Evolutionary conservation across 1,140 invertebrate species (phyloP).

Genomic region (Asbolus verrucosus): DNA sequence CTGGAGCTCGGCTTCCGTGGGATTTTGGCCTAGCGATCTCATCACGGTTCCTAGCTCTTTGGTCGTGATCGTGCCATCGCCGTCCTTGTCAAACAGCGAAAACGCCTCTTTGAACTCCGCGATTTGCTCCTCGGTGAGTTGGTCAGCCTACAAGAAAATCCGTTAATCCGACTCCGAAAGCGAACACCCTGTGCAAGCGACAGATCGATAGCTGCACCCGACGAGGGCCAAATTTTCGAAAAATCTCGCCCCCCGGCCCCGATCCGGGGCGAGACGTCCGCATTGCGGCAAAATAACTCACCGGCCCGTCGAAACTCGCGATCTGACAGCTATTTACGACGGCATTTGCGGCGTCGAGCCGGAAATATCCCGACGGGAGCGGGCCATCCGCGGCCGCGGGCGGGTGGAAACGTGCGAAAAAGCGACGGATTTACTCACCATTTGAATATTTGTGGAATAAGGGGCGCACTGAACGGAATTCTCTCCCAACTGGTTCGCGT

Average conservation of each 20-base stretch:
- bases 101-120: conserved; percentile 99
- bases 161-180: conserved; percentile 38
- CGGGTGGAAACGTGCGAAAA: too few relatives aligned
- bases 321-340: conserved; percentile 58
- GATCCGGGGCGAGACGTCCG: conserved; percentile 44
- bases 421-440: too few relatives aligned
- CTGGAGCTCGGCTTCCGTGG: conserved; percentile 98
- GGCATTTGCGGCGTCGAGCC: conserved; percentile 30
- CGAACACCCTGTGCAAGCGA: conserved; percentile 59
- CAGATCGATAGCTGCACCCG: conserved; percentile 54
- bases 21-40: conserved; percentile 98
- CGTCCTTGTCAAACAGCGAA: conserved; percentile 99
- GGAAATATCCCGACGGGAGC: background rate
- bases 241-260: conserved; percentile 5
- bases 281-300: conserved; percentile 60
- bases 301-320: conserved; percentile 55
- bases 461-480: conserved; percentile 54
- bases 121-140: conserved; percentile 98
- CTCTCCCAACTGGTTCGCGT: conserved; percentile 60
- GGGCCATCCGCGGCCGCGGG: background rate
- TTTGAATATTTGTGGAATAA: conserved; percentile 66
- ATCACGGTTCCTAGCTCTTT: conserved; percentile 99
- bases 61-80: conserved; percentile 99
- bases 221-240: background rate
- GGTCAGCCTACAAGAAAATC: conserved; percentile 82